Evolutionary conservation across 2,113 vertebrate species (phyloP), one percentile per base, ranked within the genome.

Genomic region (Triplophysa siluroides): DNA sequence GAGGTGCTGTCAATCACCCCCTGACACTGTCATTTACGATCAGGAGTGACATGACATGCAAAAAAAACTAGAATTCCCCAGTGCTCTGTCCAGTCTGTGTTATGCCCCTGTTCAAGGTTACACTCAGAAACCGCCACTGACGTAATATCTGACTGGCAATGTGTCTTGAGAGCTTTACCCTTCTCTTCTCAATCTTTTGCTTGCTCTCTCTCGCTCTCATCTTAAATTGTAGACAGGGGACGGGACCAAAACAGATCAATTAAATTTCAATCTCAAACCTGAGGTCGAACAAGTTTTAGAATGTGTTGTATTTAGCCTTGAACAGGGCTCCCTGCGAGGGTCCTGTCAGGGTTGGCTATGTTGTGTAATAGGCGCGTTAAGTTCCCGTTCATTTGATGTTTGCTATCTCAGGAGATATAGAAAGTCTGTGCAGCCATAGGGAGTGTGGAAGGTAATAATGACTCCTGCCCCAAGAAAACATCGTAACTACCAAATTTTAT

Each of bases 51-150:
- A 81, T 84, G 81, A 86, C 86, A 87, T 87, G 91, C 90, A 87
- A 29, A 29, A 29, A 90, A 83, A 29, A 10, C 81, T 81, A 78
- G 60, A 85, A 63, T 86, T 91, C 89, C 88, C 89, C 82, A 81
- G 88, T 88, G 90, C n/a, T 24, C 78, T 23, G 50, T 43, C 47
- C 67, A 76, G 81, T 66, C 33, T 71, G 69, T 61, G 23, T 66
- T 41, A 4, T 21, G 88, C 66, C 88, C 90, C 91, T 90, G 85
- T 29, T 62, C 90, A 91, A 92, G 89, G 91, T 92, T 88, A 87
- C 79, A 86, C 79, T 81, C 60, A 73, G 43, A 9, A 63, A 9
- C 81, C 70, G 19, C 67, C 78, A 79, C 77, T 75, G 77, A 85
- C 76, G 65, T 81, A 65, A 82, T 4, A 14, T 75, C 41, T 23